Base-by-base conservation (phyloP, 1,140 invertebrate genomes). In the Anagrus nilaparvatae region DNA sequence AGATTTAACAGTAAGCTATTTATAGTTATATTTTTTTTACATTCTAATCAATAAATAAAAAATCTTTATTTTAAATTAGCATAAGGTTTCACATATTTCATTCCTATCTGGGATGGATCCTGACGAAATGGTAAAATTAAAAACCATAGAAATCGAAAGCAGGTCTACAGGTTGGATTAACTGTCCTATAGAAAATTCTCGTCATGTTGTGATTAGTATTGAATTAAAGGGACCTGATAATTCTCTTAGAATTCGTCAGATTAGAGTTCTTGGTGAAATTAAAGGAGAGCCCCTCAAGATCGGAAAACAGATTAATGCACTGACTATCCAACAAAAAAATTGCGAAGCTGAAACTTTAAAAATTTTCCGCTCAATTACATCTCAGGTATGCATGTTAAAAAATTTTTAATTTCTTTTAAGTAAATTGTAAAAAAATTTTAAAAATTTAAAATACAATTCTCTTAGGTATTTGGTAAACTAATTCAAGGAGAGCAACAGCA, bases 281-380 rank as follows among this genome's bases (percentile, higher is more conserved):
- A 70, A 74, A 48, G 71, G 70, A 13, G 74, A 76, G 54, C 59
- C 62, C 0, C 45, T 71, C 17, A 69, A 70, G 59, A 43, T 72
- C 30, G 64, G 70, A 10, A 71, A 72, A 51, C 68, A 75, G 44
- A 55, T 72, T 23, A 73, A 54, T 49, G 63, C 73, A 0, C 48
- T 69, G 12, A 73, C 73, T n/a, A 81, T 91, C 21, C 81, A 91
- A 42, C 86, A 89, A 53, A 74, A 80, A 36, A 85, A 89, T 56
- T 91, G 89, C 54, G 92, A 97, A 69, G 70, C 81, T 10, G 92
- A 97, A 69, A 96, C 93, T 0, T 65, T 97, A 8, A 77, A 87
- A 55, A 91, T 97, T 0, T 97, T 97, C 60, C 74, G 92, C n/a
- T 70, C 94, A 1, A 84, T 97, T 5, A 95, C 91, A 1, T 85